Evolutionary conservation across 2,888 invertebrate genomes (phyloP).

Genomic region (Agonopterix alstromeriana): DNA sequence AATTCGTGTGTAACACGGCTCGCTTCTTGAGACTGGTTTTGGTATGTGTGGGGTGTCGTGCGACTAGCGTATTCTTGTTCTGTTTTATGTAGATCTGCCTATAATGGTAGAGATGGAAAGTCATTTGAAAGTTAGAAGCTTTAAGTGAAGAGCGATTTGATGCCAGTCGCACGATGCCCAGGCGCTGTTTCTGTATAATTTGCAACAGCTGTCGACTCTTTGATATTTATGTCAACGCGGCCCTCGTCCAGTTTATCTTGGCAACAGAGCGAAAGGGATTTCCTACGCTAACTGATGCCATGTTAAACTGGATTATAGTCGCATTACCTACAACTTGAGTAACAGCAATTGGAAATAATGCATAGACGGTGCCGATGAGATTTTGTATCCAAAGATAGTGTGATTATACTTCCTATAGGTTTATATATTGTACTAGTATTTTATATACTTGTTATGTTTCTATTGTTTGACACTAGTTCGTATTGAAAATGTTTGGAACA

Average conservation of each 20-base stretch:
- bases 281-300: too few species aligned
- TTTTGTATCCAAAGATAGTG: slow-evolving; percentile 74
- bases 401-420: slow-evolving; percentile 71
- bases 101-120: too few species aligned
- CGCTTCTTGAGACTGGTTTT: slow-evolving; percentile 55
- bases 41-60: slow-evolving; percentile 27
- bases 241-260: too few species aligned
- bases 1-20: slow-evolving; percentile 69
- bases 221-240: neutral
- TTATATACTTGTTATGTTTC: slow-evolving; percentile 60
- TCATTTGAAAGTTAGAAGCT: neutral
- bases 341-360: slow-evolving; percentile 5
- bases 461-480: slow-evolving; percentile 56
- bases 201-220: slow-evolving; percentile 3
- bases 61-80: neutral
- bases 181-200: slow-evolving; percentile 21
- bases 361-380: slow-evolving; percentile 34
- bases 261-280: too few species aligned
- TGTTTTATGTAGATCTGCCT: neutral
- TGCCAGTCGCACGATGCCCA: slow-evolving; percentile 9
- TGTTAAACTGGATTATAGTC: too few species aligned
- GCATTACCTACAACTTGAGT: too few species aligned
- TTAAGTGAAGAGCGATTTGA: neutral
- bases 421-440: slow-evolving; percentile 70
- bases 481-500: slow-evolving; percentile 41